Evolutionary conservation across 2,888 invertebrate species (phyloP), one percentile per base, ranked within the genome.

Genomic region (Linyphia triangularis): DNA sequence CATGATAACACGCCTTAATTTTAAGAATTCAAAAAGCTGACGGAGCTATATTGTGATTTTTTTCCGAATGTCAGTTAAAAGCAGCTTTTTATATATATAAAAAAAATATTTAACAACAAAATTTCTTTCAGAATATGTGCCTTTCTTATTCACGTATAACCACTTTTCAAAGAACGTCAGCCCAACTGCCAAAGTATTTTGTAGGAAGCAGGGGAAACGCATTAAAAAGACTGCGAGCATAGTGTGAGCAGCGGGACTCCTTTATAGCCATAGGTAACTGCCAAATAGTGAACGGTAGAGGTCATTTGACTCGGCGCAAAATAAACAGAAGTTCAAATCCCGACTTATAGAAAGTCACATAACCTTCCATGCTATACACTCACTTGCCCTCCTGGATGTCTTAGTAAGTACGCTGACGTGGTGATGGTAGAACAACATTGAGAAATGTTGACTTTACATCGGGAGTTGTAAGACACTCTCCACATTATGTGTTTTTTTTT

Each of bases 391-490:
- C 3, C 43, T 51, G 24, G 43, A n/a, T 43, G 28, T 40, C 16
- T 16, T 19, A n/a, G 67, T 28, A 63, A 63, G 7, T 26, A 63
- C 67, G 10, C 30, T 7, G 67, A 37, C 13, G 33, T 33, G 67
- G 3, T 67, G 51, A 51, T 51, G 51, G 51, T 51, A 51, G n/a
- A 51, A 51, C n/a, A 51, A 51, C 51, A 51, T 51, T 51, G 51
- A n/a, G 51, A 16, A 51, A 51, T 63, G 70, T 70, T 70, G 70
- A 70, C 43, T 70, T 59, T 73, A 22, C 57, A 70, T 16, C 33
- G 33, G 33, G 33, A 67, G 22, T 3, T 33, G 33, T 37, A 37
- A 33, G 37, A 13, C 16, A 5, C 7, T 5, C n/a, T 63, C 26
- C 9, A 22, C 13, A 10, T 10, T 24, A 24, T 28, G n/a, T 24